These are phyloP conservation scores for Anastrepha obliqua DNA, from an alignment of 1,140 invertebrate species.

Conservation along the genomic window DNA sequence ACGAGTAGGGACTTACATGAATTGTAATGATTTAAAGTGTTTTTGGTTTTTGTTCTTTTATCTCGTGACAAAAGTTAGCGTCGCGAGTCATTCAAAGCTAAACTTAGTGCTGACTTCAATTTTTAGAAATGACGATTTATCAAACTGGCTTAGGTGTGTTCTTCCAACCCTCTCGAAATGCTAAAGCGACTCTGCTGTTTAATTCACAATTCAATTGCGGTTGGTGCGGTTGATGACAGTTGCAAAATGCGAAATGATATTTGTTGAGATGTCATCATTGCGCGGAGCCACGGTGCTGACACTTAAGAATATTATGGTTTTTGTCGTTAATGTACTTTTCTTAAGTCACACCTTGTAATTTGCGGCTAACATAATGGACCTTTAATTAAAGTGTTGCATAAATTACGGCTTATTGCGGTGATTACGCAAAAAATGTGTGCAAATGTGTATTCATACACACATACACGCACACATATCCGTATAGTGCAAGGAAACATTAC, in stretches of 20 bases:
- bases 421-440: background rate
- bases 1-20: no score
- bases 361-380: background rate
- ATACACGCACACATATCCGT: no score
- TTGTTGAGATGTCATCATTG: slow-evolving; percentile 15
- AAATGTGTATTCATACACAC: background rate
- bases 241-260: slow-evolving; percentile 13
- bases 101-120: slow-evolving; percentile 35
- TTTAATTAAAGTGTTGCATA: slow-evolving; percentile 15
- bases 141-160: background rate
- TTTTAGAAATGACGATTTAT: background rate
- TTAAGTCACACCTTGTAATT: slow-evolving; percentile 14
- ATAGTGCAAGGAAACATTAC: background rate
- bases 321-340: background rate
- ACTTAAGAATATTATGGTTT: background rate
- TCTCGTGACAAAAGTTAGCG: background rate
- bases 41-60: background rate
- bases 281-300: no score
- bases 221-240: background rate
- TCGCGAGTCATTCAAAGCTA: background rate
- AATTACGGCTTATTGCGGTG: background rate
- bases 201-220: background rate
- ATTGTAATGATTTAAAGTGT: background rate
- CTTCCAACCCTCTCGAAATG: background rate
- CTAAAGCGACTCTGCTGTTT: background rate